Base-by-base conservation (phyloP, 2,888 invertebrate genomes). In the Agrochola lychnidis region DNA sequence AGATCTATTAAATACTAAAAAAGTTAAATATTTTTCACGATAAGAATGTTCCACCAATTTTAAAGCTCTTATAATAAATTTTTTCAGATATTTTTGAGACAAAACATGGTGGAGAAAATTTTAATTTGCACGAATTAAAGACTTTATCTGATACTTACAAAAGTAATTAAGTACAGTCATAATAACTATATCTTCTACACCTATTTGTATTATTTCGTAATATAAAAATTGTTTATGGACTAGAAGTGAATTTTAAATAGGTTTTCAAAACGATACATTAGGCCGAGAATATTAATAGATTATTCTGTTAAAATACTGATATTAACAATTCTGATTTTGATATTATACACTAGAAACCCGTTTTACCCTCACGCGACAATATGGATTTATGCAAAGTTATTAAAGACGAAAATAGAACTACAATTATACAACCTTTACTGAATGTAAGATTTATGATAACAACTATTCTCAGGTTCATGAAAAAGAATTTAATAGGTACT, bases 1-100 rank as follows among this genome's bases (percentile, higher is more conserved):
- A 94, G 94, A 94, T 94, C 93, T 92, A 90, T 80, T 79, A 83
- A 83, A 80, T 80, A 83, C 70, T 85, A 84, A 68, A 72, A 70
- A 75, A 64, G 71, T 79, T 77, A 84, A 76, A 80, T 73, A 79
- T 68, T 74, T 78, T 79, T 85, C 66, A 73, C n/a, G 62, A 70
- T 75, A 73, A 51, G 53, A 70, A 70, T 57, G 1, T 61, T 67
- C 69, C 73, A 59, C 56, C 73, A 74, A 70, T 57, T 69, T 75
- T 36, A 30, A 16, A 67, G 45, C 42, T 48, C 36, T 3, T 19
- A 42, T 9, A 25, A 14, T 25, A 42, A 42, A 22, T n/a, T 12
- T 66, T 62, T 56, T 45, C 1, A 71, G 2, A n/a, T 64, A 25
- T 45, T 57, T 48, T 73, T 73, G 45, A 66, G 56, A 53, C n/a